phyloP scores from a whole-genome alignment of 1,140 invertebrate species.

The Drosophila busckii region DNA sequence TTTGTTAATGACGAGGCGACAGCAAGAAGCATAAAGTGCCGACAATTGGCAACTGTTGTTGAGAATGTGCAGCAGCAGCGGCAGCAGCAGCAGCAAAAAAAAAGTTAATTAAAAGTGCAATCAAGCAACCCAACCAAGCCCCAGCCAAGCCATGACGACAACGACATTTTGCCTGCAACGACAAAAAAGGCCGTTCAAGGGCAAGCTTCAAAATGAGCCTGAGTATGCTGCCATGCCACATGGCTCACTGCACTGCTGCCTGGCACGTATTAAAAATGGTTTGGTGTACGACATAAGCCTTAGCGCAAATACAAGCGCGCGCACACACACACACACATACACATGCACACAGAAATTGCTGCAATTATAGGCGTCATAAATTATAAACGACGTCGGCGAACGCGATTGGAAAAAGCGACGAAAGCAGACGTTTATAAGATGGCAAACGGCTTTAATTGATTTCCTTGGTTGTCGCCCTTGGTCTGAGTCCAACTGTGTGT shows the following conservation, averaged over 20 bases:
- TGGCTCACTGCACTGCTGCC: slow-evolving; percentile 3
- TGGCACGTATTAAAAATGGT: slow-evolving; percentile 34
- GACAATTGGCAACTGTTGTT: slow-evolving; percentile 50
- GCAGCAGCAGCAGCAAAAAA: slow-evolving; percentile 39
- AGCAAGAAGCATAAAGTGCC: slow-evolving; percentile 50
- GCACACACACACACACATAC: slow-evolving; percentile 9
- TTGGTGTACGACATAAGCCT: slow-evolving; percentile 35
- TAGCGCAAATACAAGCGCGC: slow-evolving; percentile 44
- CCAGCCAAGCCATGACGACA: slow-evolving; percentile 3
- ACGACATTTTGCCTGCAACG: slow-evolving; percentile 28
- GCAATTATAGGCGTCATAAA: slow-evolving; percentile 75
- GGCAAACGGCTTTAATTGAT: slow-evolving; percentile 68
- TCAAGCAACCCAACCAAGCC: slow-evolving; percentile 49
- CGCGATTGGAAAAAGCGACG: slow-evolving; percentile 13
- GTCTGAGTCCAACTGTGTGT: slow-evolving; percentile 12
- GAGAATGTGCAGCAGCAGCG: slow-evolving; percentile 24
- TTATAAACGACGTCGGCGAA: slow-evolving; percentile 54
- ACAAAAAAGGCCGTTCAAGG: slow-evolving; percentile 22
- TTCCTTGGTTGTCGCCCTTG: slow-evolving; percentile 26
- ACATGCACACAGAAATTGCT: slow-evolving; percentile 49
- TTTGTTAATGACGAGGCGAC: slow-evolving; percentile 53
- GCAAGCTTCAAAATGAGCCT: slow-evolving; percentile 35
- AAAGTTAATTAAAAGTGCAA: slow-evolving; percentile 77
- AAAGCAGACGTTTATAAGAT: slow-evolving; percentile 5
- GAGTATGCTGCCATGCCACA: slow-evolving; percentile 9